Evolutionary conservation across 2,888 invertebrate species (phyloP), one percentile per base, ranked within the genome.

Genomic region (Zootermopsis nevadensis): DNA sequence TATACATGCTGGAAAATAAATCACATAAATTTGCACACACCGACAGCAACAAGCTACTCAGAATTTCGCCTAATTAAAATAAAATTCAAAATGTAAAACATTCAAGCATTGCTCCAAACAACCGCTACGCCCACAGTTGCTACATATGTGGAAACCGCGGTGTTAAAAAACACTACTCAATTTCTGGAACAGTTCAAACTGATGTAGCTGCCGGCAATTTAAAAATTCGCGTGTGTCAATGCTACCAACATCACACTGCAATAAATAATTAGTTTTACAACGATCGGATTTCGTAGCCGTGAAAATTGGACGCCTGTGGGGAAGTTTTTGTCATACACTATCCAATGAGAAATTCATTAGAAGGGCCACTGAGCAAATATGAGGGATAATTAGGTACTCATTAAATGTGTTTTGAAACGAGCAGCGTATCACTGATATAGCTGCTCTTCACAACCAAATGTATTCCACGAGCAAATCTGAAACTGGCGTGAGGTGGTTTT

Each of bases 51-150:
- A n/a, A 3, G 24, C 19, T 1, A 38, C 8, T 2, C 74, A 42
- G 74, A 38, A 74, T 8, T 74, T 74, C 22, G 24, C 10, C 42
- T 74, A 74, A 38, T 74, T 74, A 74, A 27, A 74, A 74, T 74
- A 30, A 38, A 74, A 1, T 0, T 4, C 4, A 24, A 24, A 74
- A 38, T 38, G 10, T n/a, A 74, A 42, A 38, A 38, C 38, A 74
- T 38, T 42, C 27, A 42, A 38, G 38, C 38, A 2, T 33, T 35
- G 19, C 31, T 15, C 69, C 22, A 33, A 19, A 74, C 31, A 74
- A 74, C 42, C 74, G 0, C 10, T 60, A 27, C 60, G n/a, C n/a
- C n/a, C n/a, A n/a, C 74, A 38, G 38, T 33, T 33, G 7, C 8
- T 27, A 24, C 27, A 60, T 27, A 27, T 2, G 12, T 60, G 60